Conservation (phyloP, 2,113 vertebrate species). For the Sitta europaea region DNA sequence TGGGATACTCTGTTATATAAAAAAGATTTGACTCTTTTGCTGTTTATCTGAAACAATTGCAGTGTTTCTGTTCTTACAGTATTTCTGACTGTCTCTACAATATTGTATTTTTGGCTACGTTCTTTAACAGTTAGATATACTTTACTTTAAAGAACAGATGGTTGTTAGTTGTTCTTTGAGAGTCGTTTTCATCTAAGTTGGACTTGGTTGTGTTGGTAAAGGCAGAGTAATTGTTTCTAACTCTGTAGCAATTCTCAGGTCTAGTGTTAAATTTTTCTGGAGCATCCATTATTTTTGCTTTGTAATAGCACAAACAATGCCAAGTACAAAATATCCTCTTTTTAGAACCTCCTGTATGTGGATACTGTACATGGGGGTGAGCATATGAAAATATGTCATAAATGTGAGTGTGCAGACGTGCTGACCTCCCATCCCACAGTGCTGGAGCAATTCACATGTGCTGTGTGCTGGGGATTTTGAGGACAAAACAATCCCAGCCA, state of each 20-base stretch:
- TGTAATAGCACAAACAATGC: background rate
- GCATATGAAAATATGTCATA: background rate
- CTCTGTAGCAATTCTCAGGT: background rate
- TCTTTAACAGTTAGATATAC: background rate
- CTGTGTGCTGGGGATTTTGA: background rate
- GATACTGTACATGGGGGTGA: background rate
- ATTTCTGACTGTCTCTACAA: background rate
- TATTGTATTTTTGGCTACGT: background rate
- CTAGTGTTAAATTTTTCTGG: background rate
- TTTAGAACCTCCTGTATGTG: background rate
- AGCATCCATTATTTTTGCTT: background rate
- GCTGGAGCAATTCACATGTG: background rate
- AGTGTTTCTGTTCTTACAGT: background rate
- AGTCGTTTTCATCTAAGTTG: background rate
- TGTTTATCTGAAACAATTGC: background rate
- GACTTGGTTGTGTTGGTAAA: background rate
- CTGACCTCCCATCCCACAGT: background rate
- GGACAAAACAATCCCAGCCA: background rate
- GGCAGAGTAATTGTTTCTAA: background rate
- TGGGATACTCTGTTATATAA: background rate
- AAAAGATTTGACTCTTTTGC: background rate
- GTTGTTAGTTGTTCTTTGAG: background rate
- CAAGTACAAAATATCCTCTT: background rate
- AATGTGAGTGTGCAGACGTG: background rate
- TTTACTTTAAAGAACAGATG: background rate